Evolutionary conservation across 2,113 vertebrate species (phyloP).

Genomic region (Meriones unguiculatus): DNA sequence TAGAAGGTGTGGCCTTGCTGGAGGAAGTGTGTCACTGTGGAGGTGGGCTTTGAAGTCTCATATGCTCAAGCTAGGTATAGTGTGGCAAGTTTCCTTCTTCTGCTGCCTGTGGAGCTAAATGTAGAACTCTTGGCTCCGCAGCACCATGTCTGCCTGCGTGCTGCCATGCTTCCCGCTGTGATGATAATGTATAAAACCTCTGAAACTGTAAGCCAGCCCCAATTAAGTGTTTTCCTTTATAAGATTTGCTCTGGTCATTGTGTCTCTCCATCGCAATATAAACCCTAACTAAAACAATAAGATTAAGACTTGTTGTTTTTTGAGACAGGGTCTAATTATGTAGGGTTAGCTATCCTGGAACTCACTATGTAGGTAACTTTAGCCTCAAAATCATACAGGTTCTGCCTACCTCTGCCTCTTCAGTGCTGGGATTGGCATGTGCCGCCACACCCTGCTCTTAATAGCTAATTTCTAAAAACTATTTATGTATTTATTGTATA

Average conservation of each 20-base stretch:
- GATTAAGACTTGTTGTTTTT: neutral
- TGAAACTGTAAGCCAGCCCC: no score
- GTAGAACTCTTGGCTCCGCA: neutral
- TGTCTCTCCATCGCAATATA: neutral
- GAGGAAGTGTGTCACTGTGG: neutral
- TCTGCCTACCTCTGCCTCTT: neutral
- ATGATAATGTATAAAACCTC: neutral
- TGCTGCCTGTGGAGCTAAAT: no score
- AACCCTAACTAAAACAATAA: neutral
- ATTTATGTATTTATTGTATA: neutral
- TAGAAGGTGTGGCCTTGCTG: neutral
- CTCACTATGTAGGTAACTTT: neutral
- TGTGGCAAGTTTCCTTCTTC: no score
- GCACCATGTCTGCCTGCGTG: neutral
- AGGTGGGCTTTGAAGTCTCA: neutral
- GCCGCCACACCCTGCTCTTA: neutral
- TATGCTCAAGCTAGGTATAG: no score
- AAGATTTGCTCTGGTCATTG: neutral
- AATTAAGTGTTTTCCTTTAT: neutral
- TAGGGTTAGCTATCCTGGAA: neutral
- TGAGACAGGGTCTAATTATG: no score
- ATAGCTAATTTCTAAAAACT: neutral
- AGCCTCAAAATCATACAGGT: neutral
- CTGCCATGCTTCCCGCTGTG: neutral
- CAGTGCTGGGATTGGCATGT: neutral